phyloP scores from a whole-genome alignment of 2,888 invertebrate species.

The Anarsia innoxiella region DNA sequence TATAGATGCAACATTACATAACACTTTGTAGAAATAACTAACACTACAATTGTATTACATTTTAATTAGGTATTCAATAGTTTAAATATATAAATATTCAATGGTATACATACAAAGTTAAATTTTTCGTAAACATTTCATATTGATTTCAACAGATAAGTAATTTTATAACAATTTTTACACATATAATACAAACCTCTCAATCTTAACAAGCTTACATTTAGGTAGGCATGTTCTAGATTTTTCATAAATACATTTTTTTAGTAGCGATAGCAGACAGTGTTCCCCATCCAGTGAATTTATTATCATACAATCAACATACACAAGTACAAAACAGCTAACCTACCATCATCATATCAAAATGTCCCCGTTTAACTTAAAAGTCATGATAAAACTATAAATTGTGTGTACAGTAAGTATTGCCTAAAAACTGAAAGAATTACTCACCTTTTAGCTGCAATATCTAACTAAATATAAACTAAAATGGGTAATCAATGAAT shows the following conservation, averaged over 20 bases:
- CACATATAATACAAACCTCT: not conserved
- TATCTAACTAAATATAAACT: constrained; percentile 13
- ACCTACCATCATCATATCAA: constrained; percentile 32
- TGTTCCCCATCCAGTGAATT: constrained; percentile 26
- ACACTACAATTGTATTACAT: no score
- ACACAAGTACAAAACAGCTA: constrained; percentile 22
- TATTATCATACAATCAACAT: constrained; percentile 37
- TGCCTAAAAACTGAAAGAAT: constrained; percentile 17
- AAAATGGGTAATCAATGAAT: constrained; percentile 39
- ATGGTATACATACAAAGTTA: not conserved
- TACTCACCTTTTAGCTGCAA: constrained; percentile 25
- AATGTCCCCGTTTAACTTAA: constrained; percentile 29
- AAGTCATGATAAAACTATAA: constrained; percentile 22
- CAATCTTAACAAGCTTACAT: not conserved
- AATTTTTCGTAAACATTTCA: no score
- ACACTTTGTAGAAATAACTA: no score
- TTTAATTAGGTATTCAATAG: no score
- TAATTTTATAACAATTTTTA: not conserved
- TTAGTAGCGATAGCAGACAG: constrained; percentile 17
- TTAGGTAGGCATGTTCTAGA: no score
- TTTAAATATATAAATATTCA: not conserved
- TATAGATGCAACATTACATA: no score
- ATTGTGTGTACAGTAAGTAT: constrained; percentile 14
- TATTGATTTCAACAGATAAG: not conserved
- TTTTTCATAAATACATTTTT: constrained; percentile 14